Evolutionary conservation across 2,113 vertebrate species (phyloP), one percentile per base, ranked within the genome.

Genomic region (Oophaga pumilio): DNA sequence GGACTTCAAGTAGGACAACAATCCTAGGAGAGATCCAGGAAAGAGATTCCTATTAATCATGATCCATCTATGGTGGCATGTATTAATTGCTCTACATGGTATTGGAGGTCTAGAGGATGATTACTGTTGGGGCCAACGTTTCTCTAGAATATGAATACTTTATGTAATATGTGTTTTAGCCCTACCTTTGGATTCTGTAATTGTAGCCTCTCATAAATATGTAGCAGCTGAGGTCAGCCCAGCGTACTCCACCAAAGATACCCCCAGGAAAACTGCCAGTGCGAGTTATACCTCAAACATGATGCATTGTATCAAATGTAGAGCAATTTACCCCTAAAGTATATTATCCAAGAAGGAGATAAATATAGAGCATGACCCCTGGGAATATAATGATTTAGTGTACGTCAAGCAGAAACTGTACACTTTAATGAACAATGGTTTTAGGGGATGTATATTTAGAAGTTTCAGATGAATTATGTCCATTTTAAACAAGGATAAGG

Each of bases 341-440:
- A 68, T 86, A 68, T 26, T 15, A 79, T 78, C 68, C 76, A 78
- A 49, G 49, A 62, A 68, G 62, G 8, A 17, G 43, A 50, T 64
- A 68, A 68, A 86, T 86, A 78, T 79, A 76, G 85, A 86, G 57
- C 49, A 79, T 66, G 76, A 78, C 59, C 73, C 66, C 85, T 68
- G 85, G 85, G 74, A 86, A 78, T 78, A 66, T 24, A 78, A 68
- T 86, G 85, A 86, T 78, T 22, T 79, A 78, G 71, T 62, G 73
- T 76, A 43, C 24, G 85, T 79, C 85, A 78, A 86, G 59, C 57
- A 56, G 76, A 78, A 86, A 52, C 33, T 66, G 9, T 68, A 66
- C 82, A 71, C 66, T 84, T 56, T 84, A 52, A 56, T 84, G 64
- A 84, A 69, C 81, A 83, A 69, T 84, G 62, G 80, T 68, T 82